Evolutionary conservation across 2,888 invertebrate species (phyloP), one percentile per base, ranked within the genome.

Genomic region (Drosophila macrospina): DNA sequence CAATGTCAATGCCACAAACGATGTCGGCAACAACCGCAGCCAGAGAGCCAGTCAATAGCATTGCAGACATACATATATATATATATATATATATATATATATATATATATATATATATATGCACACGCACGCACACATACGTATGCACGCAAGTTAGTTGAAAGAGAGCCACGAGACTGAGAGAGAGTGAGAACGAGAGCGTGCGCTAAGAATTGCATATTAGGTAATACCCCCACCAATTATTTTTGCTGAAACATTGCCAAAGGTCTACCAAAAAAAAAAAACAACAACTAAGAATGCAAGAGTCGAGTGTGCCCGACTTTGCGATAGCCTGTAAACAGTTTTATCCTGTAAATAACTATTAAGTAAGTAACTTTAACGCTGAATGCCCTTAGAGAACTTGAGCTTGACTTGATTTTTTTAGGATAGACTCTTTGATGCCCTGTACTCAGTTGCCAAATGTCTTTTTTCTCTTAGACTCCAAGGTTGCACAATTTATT

Each of bases 231-330:
- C 59, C 32, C 16, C 47, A 55, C 26, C 41, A 41, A 56, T 42
- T 8, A 36, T 45, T 13, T 41, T 50, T 54, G 32, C 61, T 73
- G 74, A 57, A 60, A 47, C 52, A 11, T 63, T 78, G 77, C 77
- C 78, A 77, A 77, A 57, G 61, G 66, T 67, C 67, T 72, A 55
- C 37, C n/a, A n/a, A n/a, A 37, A 59, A 61, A 67, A 45, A 37
- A 50, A 15, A 24, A 20, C 20, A 20, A 3, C 7, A 41, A 15
- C 5, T 16, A 30, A 5, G 2, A 28, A 39, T 28, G 11, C 11
- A 11, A 6, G 13, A 10, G 45, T 6, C 1, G 2, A 30, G 13
- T 7, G 26, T 8, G 2, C n/a, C 20, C 0, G 13, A 13, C 28
- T 20, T 10, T 3, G 10, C 7, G 2, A 52, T 52, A n/a, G 30